Evolutionary conservation across 2,888 invertebrate species (phyloP), one percentile per base, ranked within the genome.

Genomic region (Adela reaumurella): DNA sequence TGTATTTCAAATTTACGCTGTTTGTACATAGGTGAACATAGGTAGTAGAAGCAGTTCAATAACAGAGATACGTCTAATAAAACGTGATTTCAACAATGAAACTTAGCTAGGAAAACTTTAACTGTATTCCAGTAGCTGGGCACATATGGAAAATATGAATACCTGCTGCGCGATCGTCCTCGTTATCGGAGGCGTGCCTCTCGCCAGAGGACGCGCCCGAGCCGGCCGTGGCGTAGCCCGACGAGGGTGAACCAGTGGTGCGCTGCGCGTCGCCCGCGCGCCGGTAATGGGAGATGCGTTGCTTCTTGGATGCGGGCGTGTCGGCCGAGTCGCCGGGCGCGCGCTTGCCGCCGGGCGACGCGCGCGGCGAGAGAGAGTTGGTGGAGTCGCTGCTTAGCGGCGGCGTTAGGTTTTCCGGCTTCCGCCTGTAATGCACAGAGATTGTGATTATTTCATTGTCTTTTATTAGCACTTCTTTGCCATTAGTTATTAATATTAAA

Each of bases 391-490:
- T 92, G 65, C 91, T 90, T 55, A 91, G 86, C 41, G 94, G 93
- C 52, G 94, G 93, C 53, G 93, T 94, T 62, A 94, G 81, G 74
- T 93, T 94, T 80, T 92, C 91, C 62, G 93, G 93, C 81, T 93
- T 94, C 67, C 91, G 89, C 70, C 91, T 89, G 70, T 19, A 65
- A 63, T 53, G 50, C 35, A n/a, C n/a, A n/a, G n/a, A n/a, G n/a
- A n/a, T n/a, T n/a, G n/a, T n/a, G n/a, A n/a, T n/a, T n/a, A n/a
- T n/a, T n/a, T n/a, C n/a, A n/a, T n/a, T n/a, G n/a, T n/a, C n/a
- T n/a, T n/a, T n/a, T n/a, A n/a, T n/a, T n/a, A n/a, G n/a, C n/a
- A n/a, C n/a, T n/a, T n/a, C n/a, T n/a, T n/a, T n/a, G n/a, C n/a
- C n/a, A n/a, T n/a, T n/a, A n/a, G n/a, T n/a, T n/a, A n/a, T n/a